Conservation (phyloP, 2,888 invertebrate genomes). For the Cotesia congregata region DNA sequence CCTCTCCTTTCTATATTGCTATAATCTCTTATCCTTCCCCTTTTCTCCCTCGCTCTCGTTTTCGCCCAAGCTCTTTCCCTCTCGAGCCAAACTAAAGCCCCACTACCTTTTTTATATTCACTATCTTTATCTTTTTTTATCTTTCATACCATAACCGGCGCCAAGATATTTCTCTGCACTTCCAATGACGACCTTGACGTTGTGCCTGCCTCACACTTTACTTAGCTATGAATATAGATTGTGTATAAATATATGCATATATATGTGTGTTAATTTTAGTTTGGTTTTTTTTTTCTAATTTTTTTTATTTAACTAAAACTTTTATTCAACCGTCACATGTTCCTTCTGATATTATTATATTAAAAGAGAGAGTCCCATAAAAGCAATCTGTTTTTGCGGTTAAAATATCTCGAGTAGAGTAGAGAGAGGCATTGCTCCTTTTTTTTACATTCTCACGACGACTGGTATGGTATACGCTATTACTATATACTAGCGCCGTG, state of each 20-base stretch:
- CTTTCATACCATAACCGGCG: conserved; percentile 38
- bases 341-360: conserved; percentile 20
- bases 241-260: neutral
- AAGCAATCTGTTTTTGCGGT: conserved; percentile 24
- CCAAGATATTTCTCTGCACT: conserved; percentile 25
- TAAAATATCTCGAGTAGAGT: neutral
- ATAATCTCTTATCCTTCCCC: conserved; percentile 22
- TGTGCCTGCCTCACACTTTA: neutral
- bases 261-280: neutral
- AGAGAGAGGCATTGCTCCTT: neutral
- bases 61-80: conserved; percentile 18
- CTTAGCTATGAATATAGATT: conserved; percentile 1
- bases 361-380: conserved; percentile 22
- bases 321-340: conserved; percentile 40
- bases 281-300: conserved; percentile 23
- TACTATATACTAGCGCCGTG: neutral
- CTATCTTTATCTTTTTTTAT: conserved; percentile 37
- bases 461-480: neutral
- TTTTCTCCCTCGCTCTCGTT: conserved; percentile 37
- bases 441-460: neutral
- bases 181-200: conserved; percentile 15
- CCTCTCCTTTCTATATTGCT: conserved; percentile 36
- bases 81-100: conserved; percentile 27
- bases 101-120: conserved; percentile 19
- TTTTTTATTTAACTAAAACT: conserved; percentile 19